Evolutionary conservation across 1,140 invertebrate species (phyloP).

Genomic region (Alviniconcha marisindica): DNA sequence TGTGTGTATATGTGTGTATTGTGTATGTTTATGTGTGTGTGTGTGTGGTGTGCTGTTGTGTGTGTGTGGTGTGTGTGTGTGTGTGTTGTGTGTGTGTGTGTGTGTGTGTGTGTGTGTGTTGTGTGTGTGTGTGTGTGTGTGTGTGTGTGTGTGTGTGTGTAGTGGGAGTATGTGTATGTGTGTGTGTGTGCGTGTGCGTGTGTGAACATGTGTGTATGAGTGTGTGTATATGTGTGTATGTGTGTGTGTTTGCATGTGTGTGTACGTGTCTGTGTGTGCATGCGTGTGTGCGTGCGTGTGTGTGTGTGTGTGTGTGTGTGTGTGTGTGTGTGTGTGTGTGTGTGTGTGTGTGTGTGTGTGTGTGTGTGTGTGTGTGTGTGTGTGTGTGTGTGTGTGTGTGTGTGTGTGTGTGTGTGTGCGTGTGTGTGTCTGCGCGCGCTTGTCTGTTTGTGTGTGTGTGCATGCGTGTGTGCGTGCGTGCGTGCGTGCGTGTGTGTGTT

Average conservation of each 20-base stretch:
- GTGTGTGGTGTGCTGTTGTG: background rate
- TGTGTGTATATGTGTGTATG: background rate
- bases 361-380: background rate
- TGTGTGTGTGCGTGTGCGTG: background rate
- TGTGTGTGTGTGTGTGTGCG: background rate
- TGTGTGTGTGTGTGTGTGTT: background rate
- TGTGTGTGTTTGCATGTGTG: background rate
- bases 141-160: background rate
- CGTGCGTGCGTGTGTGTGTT: background rate
- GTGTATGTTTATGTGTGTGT: too few relatives aligned
- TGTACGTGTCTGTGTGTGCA: background rate
- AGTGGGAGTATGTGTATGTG: background rate
- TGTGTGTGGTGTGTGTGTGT: background rate
- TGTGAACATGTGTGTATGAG: background rate
- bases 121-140: background rate
- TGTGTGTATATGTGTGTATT: too few relatives aligned
- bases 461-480: background rate
- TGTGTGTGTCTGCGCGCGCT: background rate
- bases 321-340: background rate
- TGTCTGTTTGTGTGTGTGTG: background rate
- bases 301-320: background rate
- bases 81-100: background rate
- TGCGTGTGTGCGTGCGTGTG: background rate
- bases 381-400: background rate
- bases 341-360: background rate